Evolutionary conservation across 2,888 invertebrate genomes (phyloP).

Genomic region (Deilephila porcellus): DNA sequence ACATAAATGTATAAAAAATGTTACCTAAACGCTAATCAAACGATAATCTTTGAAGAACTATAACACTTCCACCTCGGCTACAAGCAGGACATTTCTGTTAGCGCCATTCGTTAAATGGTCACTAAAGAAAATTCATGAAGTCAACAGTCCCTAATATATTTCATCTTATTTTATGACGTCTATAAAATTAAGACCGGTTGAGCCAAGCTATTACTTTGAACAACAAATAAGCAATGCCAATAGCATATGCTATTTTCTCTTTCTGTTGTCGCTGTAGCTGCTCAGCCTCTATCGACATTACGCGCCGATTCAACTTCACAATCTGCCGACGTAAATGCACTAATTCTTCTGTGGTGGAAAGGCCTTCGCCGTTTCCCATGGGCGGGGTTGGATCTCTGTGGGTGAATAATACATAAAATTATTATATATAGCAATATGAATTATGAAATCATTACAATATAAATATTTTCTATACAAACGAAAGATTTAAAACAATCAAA

Average conservation of each 20-base stretch:
- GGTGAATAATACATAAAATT: background rate
- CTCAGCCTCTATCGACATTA: slow-evolving; percentile 94
- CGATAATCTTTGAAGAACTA: slow-evolving; percentile 49
- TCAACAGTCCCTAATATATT: slow-evolving; percentile 67
- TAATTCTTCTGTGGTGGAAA: slow-evolving; percentile 91
- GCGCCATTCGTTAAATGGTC: slow-evolving; percentile 52
- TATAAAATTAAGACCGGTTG: slow-evolving; percentile 74
- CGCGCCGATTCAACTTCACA: slow-evolving; percentile 93
- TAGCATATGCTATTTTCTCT: slow-evolving; percentile 93
- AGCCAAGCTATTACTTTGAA: slow-evolving; percentile 95
- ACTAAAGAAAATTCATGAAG: slow-evolving; percentile 64
- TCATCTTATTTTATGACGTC: slow-evolving; percentile 68
- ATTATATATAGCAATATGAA: background rate
- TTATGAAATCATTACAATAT: too few relatives aligned
- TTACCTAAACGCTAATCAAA: slow-evolving; percentile 55
- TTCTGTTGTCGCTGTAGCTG: slow-evolving; percentile 92
- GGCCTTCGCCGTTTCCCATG: slow-evolving; percentile 86
- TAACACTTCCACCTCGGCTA: slow-evolving; percentile 65
- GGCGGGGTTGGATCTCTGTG: slow-evolving; percentile 88
- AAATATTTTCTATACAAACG: too few relatives aligned
- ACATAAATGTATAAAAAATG: slow-evolving; percentile 70
- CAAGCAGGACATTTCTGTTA: slow-evolving; percentile 55
- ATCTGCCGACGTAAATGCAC: slow-evolving; percentile 93
- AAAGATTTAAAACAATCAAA: too few relatives aligned
- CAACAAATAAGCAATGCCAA: slow-evolving; percentile 93